Conservation (phyloP, 2,797 vertebrate genomes). For the Aplochiton taeniatus region DNA sequence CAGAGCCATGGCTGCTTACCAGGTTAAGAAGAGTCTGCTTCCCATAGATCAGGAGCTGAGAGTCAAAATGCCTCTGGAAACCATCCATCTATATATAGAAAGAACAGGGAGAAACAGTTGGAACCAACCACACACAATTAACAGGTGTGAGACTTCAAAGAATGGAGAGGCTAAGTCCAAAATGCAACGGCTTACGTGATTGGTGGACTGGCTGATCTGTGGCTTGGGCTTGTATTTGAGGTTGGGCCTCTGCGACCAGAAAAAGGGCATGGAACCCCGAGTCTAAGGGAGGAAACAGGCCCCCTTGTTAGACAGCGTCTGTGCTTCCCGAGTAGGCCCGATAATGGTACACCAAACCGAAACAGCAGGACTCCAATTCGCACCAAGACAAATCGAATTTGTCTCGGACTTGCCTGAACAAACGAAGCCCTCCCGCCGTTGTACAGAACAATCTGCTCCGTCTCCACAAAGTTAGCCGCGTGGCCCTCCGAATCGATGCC, state of each 20-base stretch:
- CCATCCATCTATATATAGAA: constrained; percentile 86
- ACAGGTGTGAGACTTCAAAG: not conserved
- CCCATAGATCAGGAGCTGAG: constrained; percentile 94
- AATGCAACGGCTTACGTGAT: constrained; percentile 81
- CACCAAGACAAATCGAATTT: not conserved
- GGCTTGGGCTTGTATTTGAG: constrained; percentile 96
- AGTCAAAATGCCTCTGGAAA: constrained; percentile 97
- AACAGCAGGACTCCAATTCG: no score
- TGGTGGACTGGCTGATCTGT: constrained; percentile 90
- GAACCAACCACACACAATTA: not conserved
- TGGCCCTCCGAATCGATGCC: constrained; percentile 98
- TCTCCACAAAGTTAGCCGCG: constrained; percentile 97
- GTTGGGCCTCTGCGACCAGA: constrained; percentile 98
- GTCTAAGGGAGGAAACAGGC: constrained; percentile 71
- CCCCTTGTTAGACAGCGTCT: no score
- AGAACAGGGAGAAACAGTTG: constrained; percentile 9
- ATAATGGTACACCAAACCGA: no score
- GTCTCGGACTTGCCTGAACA: constrained; percentile 81
- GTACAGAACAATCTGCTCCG: constrained; percentile 93
- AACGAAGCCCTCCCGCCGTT: constrained; percentile 89
- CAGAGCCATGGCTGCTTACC: constrained; percentile 71
- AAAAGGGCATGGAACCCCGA: constrained; percentile 96
- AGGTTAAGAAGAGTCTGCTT: constrained; percentile 96
- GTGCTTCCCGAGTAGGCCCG: no score
- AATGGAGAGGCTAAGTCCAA: not conserved